Conservation (phyloP, 2,113 vertebrate genomes). For the Eurystomus gularis region DNA sequence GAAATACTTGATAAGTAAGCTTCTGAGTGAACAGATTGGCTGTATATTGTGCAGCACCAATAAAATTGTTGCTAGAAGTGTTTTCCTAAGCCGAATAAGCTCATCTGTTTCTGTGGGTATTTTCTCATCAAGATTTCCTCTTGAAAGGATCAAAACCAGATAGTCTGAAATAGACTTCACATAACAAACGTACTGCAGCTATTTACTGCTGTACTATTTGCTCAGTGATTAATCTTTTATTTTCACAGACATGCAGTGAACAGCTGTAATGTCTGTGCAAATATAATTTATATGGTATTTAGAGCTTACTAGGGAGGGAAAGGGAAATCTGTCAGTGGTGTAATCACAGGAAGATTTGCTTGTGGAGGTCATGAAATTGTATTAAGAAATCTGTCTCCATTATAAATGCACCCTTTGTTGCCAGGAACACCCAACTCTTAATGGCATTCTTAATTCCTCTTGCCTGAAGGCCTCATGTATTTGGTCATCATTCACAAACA, state of each 20-base stretch:
- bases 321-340: neutral
- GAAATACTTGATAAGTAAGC: neutral
- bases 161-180: neutral
- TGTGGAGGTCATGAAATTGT: neutral
- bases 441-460: neutral
- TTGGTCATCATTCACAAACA: neutral
- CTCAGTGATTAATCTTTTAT: slow-evolving; percentile 20
- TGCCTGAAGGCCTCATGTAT: neutral
- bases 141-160: neutral
- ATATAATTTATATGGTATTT: neutral
- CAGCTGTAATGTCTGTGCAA: neutral
- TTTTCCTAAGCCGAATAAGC: neutral
- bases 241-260: neutral
- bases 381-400: neutral
- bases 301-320: neutral
- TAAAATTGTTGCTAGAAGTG: neutral
- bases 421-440: neutral
- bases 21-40: neutral
- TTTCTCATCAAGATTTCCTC: neutral
- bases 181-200: neutral
- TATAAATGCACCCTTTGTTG: neutral
- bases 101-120: neutral
- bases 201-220: neutral
- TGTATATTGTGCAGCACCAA: neutral
- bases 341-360: neutral